Evolutionary conservation across 2,113 vertebrate genomes (phyloP).

Genomic region (Cnemophilus loriae): DNA sequence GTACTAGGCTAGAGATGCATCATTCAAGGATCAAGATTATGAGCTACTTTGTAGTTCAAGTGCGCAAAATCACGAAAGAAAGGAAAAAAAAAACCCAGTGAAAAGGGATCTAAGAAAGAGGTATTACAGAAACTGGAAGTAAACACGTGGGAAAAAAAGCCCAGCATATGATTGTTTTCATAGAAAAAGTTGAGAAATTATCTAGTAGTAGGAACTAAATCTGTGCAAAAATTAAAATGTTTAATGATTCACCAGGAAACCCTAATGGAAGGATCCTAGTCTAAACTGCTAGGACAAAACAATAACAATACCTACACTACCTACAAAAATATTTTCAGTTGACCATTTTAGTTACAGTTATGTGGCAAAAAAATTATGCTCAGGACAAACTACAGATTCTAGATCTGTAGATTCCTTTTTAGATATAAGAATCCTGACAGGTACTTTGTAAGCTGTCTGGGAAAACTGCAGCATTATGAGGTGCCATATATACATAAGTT

Average conservation of each 20-base stretch:
- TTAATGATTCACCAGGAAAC: not conserved
- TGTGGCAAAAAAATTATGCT: not conserved
- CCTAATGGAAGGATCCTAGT: not conserved
- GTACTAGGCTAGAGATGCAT: not conserved
- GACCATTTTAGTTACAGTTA: not conserved
- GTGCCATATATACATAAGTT: not conserved
- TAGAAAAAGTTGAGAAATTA: not conserved
- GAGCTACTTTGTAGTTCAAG: not conserved
- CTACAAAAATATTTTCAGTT: not conserved
- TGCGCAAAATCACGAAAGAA: not conserved
- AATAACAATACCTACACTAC: not conserved
- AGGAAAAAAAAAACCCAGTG: not conserved
- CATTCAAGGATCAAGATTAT: not conserved
- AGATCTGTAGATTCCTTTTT: not conserved
- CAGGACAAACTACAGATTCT: not conserved
- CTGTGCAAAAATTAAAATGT: not conserved
- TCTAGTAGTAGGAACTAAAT: not conserved
- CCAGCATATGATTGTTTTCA: not conserved
- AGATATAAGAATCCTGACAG: not conserved
- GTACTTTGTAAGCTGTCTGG: not conserved
- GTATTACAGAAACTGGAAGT: not conserved
- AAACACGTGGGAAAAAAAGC: not conserved
- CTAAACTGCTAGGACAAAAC: not conserved
- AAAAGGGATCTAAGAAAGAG: not conserved
- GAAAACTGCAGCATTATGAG: not conserved